These are phyloP conservation scores for Iguana delicatissima DNA, from an alignment of 2,797 vertebrate genomes.

Conservation along the genomic window DNA sequence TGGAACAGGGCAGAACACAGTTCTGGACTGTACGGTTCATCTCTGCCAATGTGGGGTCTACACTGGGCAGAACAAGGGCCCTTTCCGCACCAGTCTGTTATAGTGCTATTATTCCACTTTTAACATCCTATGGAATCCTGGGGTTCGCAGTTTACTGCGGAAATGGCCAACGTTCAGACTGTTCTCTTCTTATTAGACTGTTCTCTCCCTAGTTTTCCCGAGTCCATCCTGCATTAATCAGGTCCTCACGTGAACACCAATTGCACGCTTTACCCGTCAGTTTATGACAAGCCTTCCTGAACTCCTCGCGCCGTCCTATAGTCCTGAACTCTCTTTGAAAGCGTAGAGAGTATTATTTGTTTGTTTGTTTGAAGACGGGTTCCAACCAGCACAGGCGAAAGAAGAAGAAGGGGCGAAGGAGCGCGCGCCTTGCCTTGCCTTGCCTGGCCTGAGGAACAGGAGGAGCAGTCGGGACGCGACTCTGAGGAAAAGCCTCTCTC, in stretches of 20 bases:
- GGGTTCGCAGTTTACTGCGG: too few relatives aligned
- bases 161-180: too few relatives aligned
- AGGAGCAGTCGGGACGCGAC: too few relatives aligned
- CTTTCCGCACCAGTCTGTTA: too few relatives aligned
- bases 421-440: too few relatives aligned
- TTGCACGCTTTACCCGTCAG: too few relatives aligned
- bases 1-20: neutral
- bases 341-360: too few relatives aligned
- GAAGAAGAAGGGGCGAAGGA: neutral
- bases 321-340: neutral
- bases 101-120: too few relatives aligned
- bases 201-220: too few relatives aligned
- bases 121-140: too few relatives aligned
- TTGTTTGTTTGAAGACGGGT: neutral
- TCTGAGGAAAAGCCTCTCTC: neutral
- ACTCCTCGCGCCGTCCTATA: too few relatives aligned
- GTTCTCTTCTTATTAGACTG: neutral
- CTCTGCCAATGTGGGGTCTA: neutral
- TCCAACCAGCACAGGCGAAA: neutral
- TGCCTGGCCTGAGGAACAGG: neutral
- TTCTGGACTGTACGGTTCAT: neutral
- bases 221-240: neutral
- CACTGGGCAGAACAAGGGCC: neutral
- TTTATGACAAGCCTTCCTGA: too few relatives aligned
- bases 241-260: neutral